Base-by-base conservation (phyloP, 1,140 invertebrate genomes). In the Lordiphosa mommai region DNA sequence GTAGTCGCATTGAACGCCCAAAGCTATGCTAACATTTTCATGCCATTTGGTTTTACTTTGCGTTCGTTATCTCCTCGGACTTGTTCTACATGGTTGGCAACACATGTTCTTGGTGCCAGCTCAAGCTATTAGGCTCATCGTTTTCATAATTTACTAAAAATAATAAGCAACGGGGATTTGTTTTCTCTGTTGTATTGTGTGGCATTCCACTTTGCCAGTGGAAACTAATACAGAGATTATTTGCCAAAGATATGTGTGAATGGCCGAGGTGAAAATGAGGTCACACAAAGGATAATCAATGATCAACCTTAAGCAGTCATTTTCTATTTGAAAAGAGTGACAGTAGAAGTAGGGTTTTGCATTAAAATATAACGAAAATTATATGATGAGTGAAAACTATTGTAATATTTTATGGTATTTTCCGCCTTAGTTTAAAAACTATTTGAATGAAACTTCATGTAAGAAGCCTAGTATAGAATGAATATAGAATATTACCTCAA, bases 131-230 rank as follows among this genome's bases (percentile, higher is more conserved):
- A 61, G 57, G 63, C 67, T 71, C 65, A 71, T 71, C 67, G 58
- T 53, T 71, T 71, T 61, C 63, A 71, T 71, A 67, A 71, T 71
- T 71, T 71, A 71, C 57, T 67, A 71, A 67, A 70, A 71, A 67
- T 67, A 71, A 71, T 61, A 67, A 71, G 58, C 67, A 61, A 51
- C 33, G 23, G 29, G 52, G 58, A 67, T 71, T 61, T 57, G 40
- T 56, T 53, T 57, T 55, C 32, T 32, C 47, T 51, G 16, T 27
- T 32, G 12, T 29, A 13, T n/a, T n/a, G n/a, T 37, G 16, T 10
- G 13, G 13, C 20, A 17, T 13, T 9, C 10, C 34, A 6, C 64
- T 32, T 17, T 60, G 37, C 23, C 61, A 46, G 38, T 40, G 44
- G 52, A 36, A 40, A 66, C 67, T 66, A 61, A 70, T 56, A 33